A percentile compares a stretch with the other conserved stretches of the same genome.
Conservation (phyloP, 1,140 invertebrate species). For the Drosophila virilis region DNA sequence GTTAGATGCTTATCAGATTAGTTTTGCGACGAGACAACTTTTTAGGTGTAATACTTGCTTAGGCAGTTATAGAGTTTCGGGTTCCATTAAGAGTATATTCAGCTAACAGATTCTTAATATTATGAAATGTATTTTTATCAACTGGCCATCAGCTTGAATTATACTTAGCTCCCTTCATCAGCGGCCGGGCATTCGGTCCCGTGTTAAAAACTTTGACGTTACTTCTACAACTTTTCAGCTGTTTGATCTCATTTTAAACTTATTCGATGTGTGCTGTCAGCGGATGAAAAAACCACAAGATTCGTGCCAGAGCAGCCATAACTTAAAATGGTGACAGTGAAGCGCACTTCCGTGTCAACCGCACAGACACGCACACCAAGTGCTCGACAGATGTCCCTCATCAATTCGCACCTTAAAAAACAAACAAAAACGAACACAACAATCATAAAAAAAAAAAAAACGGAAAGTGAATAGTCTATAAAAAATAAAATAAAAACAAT, state of each 20-base stretch:
- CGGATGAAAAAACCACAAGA: constrained; percentile 44
- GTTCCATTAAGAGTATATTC: too few relatives aligned
- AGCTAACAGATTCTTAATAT: too few relatives aligned
- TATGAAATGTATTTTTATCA: too few relatives aligned
- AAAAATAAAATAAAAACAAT: constrained; percentile 1
- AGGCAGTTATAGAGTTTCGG: too few relatives aligned
- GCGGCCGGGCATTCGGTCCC: neutral
- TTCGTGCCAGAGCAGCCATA: constrained; percentile 68
- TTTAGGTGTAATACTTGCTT: neutral
- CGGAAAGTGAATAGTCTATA: neutral
- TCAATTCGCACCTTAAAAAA: constrained; percentile 58
- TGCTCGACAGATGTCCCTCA: constrained; percentile 51
- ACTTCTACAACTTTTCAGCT: neutral
- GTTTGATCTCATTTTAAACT: constrained; percentile 20
- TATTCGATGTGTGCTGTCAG: constrained; percentile 44
- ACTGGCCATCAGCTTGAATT: too few relatives aligned
- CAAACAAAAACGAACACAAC: neutral
- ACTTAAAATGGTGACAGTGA: constrained; percentile 61
- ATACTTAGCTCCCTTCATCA: neutral
- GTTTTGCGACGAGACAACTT: constrained; percentile 13
- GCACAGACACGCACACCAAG: constrained; percentile 13
- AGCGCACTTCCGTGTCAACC: constrained; percentile 46
- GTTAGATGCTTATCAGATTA: constrained; percentile 37
- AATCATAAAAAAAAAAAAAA: constrained; percentile 3
- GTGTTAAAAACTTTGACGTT: neutral